Evolutionary conservation across 2,888 invertebrate genomes (phyloP), one percentile per base, ranked within the genome.

Genomic region (Fragum fragum): DNA sequence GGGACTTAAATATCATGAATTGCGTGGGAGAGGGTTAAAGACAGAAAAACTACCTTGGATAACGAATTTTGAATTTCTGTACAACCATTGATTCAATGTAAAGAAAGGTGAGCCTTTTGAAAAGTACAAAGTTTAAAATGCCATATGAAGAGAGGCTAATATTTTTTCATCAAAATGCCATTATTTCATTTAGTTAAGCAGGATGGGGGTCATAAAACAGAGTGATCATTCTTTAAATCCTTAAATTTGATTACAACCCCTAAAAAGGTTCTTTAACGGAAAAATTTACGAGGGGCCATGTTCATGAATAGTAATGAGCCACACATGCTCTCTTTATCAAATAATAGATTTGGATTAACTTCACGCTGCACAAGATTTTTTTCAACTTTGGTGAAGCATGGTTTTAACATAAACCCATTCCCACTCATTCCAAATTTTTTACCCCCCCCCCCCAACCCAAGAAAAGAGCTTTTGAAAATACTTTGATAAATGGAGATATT

Each of bases 181-280:
- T 61, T 61, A 32, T 29, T 28, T 28, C 26, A 18, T 29, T 61
- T 61, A 28, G 52, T 52, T 69, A 66, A 55, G 36, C 71, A 55
- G 53, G 55, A 71, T 32, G 36, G 29, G 55, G 68, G 57, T 42
- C 32, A 69, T 69, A 69, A 76, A 76, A 57, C 18, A 57, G 66
- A 66, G 69, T 57, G n/a, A 76, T 57, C 76, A 57, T 55, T 57
- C 76, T 76, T 76, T 70, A 74, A 66, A 39, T 61, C 32, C 16
- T 63, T 36, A 28, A 29, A 52, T 73, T 73, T 66, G n/a, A 66
- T 63, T 52, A 39, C 66, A 47, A n/a, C 42, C 66, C 61, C 42
- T 42, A 29, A 39, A 42, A 23, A 23, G 32, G 18, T 39, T 29
- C 66, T 42, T 66, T 39, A 63, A 32, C n/a, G 42, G 21, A 42